Conservation (phyloP, 2,888 invertebrate genomes). For the Synanthedon formicaeformis region DNA sequence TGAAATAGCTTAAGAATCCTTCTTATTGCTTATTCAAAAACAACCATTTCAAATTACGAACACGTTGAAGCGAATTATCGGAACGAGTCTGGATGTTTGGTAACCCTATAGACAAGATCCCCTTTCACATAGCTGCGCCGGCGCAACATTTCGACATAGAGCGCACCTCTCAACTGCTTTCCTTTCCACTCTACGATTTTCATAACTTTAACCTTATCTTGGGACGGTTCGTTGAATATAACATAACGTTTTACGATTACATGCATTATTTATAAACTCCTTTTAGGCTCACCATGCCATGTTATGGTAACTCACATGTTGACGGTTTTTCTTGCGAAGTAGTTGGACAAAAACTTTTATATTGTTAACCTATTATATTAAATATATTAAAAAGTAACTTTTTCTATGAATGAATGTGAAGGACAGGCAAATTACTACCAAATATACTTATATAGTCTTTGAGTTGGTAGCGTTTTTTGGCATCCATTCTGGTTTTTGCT, state of each 20-base stretch:
- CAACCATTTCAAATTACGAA: not conserved
- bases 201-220: conserved; percentile 15
- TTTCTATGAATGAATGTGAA: no score
- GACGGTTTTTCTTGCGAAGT: no score
- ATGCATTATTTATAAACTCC: not conserved
- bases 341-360: no score
- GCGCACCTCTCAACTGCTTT: conserved; percentile 2
- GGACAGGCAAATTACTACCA: no score
- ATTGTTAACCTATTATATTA: no score
- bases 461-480: no score
- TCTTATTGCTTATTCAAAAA: not conserved
- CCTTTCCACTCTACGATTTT: conserved; percentile 23
- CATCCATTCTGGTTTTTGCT: no score
- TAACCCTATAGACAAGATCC: conserved; percentile 12
- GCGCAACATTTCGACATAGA: conserved; percentile 11
- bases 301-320: no score
- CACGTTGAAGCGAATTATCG: no score
- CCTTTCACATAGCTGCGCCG: conserved; percentile 21
- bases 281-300: not conserved
- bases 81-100: no score
- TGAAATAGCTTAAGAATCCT: not conserved
- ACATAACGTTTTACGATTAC: not conserved
- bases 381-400: no score
- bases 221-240: not conserved
- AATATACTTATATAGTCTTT: no score